These are phyloP conservation scores for Ceyx margarethae DNA, from an alignment of 2,113 vertebrate genomes.

Conservation along the genomic window DNA sequence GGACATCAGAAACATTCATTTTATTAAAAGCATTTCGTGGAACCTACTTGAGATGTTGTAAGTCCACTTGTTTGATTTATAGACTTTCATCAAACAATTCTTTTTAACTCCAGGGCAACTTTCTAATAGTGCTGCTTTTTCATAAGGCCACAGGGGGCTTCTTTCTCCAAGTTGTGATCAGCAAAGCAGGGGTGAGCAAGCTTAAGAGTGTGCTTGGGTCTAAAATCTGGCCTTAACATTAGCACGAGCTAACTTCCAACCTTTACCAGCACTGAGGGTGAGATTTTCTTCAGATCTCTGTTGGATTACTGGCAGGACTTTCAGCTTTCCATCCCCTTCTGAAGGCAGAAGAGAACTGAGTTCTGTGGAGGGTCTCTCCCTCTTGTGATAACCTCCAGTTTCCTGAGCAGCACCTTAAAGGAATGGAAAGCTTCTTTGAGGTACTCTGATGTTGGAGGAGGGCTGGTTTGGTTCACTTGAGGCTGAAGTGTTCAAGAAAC, in stretches of 20 bases:
- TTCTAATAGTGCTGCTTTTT: not conserved
- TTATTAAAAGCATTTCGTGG: slow-evolving; percentile 27
- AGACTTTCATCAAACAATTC: slow-evolving; percentile 7
- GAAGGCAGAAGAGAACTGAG: not conserved
- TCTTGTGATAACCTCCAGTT: not conserved
- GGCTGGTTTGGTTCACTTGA: not conserved
- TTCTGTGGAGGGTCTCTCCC: not conserved
- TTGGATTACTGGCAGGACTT: not conserved
- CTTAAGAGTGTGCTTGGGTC: not conserved
- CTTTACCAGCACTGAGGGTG: not conserved
- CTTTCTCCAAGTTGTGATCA: not conserved
- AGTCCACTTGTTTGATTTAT: not conserved
- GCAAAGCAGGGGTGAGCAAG: not conserved
- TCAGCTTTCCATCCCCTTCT: not conserved
- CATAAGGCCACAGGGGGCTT: not conserved
- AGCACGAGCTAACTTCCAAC: not conserved
- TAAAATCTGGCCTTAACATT: not conserved
- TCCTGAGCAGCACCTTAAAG: not conserved
- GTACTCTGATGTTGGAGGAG: not conserved
- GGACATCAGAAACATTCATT: slow-evolving; percentile 1
- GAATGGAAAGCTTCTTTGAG: not conserved
- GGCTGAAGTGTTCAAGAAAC: not conserved
- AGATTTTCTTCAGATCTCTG: not conserved
- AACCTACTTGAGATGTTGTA: not conserved
- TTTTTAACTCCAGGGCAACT: not conserved